A percentile compares a stretch with the other conserved stretches of the same genome.
phyloP scores from a whole-genome alignment of 2,888 invertebrate genomes.

The Epistrophe grossulariae region DNA sequence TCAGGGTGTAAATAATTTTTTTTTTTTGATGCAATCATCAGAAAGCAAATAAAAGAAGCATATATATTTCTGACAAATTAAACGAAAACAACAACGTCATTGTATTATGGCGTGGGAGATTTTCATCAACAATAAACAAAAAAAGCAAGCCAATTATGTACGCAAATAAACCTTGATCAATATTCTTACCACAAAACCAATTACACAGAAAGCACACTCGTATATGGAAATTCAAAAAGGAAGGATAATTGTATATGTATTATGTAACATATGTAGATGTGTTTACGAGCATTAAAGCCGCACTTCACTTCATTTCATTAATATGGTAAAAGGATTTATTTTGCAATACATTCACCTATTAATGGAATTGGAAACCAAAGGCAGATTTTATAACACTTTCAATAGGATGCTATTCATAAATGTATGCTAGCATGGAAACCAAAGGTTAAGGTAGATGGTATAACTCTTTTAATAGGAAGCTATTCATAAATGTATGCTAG shows the following conservation, averaged over 20 bases:
- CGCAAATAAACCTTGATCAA: conserved; percentile 7
- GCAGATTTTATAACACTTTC: neutral
- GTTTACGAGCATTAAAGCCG: neutral
- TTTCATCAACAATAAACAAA: neutral
- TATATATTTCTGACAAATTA: neutral
- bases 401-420: neutral
- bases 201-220: neutral
- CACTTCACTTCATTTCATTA: neutral
- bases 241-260: neutral
- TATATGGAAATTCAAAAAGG: neutral
- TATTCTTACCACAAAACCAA: conserved; percentile 13
- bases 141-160: neutral
- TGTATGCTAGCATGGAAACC: neutral
- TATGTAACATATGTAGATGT: neutral
- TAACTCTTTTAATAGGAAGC: neutral
- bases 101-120: no score
- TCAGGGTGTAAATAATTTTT: neutral
- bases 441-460: conserved; percentile 5
- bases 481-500: neutral
- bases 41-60: neutral
- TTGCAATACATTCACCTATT: neutral
- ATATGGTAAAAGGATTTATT: neutral
- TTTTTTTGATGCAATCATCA: neutral
- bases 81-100: neutral
- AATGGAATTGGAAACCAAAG: neutral